Base-by-base conservation (phyloP, 2,113 vertebrate species). In the Salvelinus sp. region DNA sequence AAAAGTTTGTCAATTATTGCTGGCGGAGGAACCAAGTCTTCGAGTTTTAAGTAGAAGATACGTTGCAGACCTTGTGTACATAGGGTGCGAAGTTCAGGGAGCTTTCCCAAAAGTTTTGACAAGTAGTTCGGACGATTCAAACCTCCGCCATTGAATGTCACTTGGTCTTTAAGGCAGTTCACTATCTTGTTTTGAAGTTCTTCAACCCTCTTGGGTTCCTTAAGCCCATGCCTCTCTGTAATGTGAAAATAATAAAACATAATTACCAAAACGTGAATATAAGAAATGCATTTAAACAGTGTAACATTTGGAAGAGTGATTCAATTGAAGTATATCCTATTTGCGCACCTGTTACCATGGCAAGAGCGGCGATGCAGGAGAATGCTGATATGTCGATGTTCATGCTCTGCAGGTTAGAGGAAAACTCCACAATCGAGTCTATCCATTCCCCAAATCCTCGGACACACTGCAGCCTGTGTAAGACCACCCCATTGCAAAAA, bases 1-100 rank as follows among this genome's bases (percentile, higher is more conserved):
- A 98, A 99, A 80, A 98, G 96, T 95, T 98, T 99, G 95, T 99
- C 98, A 79, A 99, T 99, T 94, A 99, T 99, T 94, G 97, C 97
- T 83, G 98, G 98, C n/a, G 98, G 98, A 74, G 98, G 97, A 88
- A 99, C 97, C 91, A 99, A 94, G 78, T 99, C 98, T 85, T 99
- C 98, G 87, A 99, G 94, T 93, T 99, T 99, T 92, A 99, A 93
- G 94, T 99, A 99, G 94, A 99, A 99, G 94, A 99, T 99, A 91
- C 98, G 98, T 88, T 99, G 98, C 87, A 99, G 95, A 87, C 98
- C 98, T 92, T 99, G 98, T 47, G 97, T 99, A 90, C 98, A 99
- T 82, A 99, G 95, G 44, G 97, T 98, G 92, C 98, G 97, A 20
- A 99, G 96, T 93, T 99, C 98, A 6, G 98, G 98, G 81, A 99